Conservation (phyloP, 1,140 invertebrate genomes). For the Zaprionus camerounensis region DNA sequence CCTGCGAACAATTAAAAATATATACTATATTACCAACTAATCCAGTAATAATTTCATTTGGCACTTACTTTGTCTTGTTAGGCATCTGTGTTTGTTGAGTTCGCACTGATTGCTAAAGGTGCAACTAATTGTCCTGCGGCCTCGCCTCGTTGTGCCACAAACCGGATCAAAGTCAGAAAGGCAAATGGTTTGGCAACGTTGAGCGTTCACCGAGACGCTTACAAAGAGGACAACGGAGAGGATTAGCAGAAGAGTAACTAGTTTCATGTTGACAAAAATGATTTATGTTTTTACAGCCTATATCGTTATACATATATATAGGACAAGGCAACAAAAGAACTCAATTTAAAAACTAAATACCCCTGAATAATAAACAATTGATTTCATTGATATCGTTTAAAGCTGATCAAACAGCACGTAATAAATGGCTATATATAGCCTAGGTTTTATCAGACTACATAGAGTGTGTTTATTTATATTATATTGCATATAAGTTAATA, state of each 20-base stretch:
- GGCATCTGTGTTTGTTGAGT: neutral
- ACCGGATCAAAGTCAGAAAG: neutral
- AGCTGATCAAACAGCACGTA: neutral
- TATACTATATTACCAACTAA: neutral
- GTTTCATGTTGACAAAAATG: constrained; percentile 7
- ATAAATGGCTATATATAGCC: neutral
- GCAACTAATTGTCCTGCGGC: neutral
- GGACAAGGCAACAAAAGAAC: neutral
- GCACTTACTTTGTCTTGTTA: neutral
- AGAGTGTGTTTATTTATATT: neutral
- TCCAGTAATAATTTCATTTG: neutral
- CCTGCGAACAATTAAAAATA: constrained; percentile 3
- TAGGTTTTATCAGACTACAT: neutral
- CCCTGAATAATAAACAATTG: neutral
- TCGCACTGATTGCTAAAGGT: constrained; percentile 14
- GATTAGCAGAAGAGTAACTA: neutral
- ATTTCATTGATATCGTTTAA: neutral
- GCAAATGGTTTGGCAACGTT: constrained; percentile 1
- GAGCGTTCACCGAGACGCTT: neutral
- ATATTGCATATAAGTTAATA: constrained; percentile 9
- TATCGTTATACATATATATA: neutral
- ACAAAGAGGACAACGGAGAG: constrained; percentile 6
- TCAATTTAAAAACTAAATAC: neutral
- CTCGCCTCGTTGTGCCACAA: neutral
- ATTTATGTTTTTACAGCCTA: neutral